A percentile compares a stretch with the other conserved stretches of the same genome.
phyloP scores from a whole-genome alignment of 2,797 vertebrate genomes.

The Paedocypris micromegethes region DNA sequence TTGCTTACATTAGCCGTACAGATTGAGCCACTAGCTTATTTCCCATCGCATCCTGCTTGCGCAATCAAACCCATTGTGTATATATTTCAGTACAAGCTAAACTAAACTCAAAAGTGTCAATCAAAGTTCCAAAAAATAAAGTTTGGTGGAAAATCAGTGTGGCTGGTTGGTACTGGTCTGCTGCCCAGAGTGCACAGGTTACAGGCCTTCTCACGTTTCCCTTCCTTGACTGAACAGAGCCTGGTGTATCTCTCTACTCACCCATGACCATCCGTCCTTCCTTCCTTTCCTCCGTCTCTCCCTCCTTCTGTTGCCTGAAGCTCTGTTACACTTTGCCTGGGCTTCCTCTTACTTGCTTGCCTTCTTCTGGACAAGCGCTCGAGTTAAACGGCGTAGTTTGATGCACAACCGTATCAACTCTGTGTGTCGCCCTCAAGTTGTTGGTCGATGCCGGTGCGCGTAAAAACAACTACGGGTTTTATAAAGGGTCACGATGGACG shows the following conservation, averaged over 20 bases:
- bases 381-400: too few relatives aligned
- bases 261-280: slow-evolving; percentile 52
- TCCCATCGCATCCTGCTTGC: neutral
- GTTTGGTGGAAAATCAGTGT: slow-evolving; percentile 49
- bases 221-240: slow-evolving; percentile 53
- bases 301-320: slow-evolving; percentile 21
- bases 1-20: too few relatives aligned
- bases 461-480: slow-evolving; percentile 27
- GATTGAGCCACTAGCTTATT: too few relatives aligned
- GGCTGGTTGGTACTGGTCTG: slow-evolving; percentile 50
- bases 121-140: slow-evolving; percentile 40
- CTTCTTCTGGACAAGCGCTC: too few relatives aligned
- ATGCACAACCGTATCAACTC: slow-evolving; percentile 18
- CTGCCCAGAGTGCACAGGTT: slow-evolving; percentile 60
- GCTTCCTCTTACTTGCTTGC: too few relatives aligned
- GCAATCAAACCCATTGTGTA: neutral
- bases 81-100: slow-evolving; percentile 13
- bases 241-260: slow-evolving; percentile 56
- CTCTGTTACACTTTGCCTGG: slow-evolving; percentile 44
- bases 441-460: slow-evolving; percentile 24
- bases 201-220: slow-evolving; percentile 61
- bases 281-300: slow-evolving; percentile 43
- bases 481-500: slow-evolving; percentile 29
- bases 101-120: slow-evolving; percentile 10
- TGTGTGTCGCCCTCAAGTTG: slow-evolving; percentile 33